These are phyloP conservation scores for Acanthosoma haemorrhoidale DNA, from an alignment of 2,888 invertebrate genomes.

Conservation along the genomic window DNA sequence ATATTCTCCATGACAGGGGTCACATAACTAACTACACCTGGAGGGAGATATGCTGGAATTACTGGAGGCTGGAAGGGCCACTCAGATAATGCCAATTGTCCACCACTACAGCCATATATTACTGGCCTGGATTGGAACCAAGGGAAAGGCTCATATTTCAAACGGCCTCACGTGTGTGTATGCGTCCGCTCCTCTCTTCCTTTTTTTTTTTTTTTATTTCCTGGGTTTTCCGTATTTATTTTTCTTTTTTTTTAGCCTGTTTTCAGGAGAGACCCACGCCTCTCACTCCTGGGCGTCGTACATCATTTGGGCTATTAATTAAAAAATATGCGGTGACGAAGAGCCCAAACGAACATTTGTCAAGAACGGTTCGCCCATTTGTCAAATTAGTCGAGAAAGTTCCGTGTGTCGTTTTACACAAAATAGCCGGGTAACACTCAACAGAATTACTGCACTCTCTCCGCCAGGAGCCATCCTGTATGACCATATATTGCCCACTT, in stretches of 20 bases:
- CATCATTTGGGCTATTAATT: constrained; percentile 28
- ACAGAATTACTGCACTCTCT: constrained; percentile 20
- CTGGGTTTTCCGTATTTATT: neutral
- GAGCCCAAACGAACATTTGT: constrained; percentile 3
- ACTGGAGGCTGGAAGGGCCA: neutral
- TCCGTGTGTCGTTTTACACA: neutral
- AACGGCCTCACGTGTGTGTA: constrained; percentile 15
- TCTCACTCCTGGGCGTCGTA: constrained; percentile 17
- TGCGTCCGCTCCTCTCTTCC: no score
- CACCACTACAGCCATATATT: constrained; percentile 1
- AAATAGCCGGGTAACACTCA: constrained; percentile 5
- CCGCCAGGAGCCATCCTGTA: neutral
- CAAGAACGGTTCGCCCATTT: constrained; percentile 24
- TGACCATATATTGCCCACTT: neutral
- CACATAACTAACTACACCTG: no score
- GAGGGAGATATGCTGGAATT: neutral
- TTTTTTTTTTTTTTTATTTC: neutral
- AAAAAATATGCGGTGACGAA: constrained; percentile 29
- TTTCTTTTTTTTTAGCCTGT: neutral
- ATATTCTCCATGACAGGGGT: no score
- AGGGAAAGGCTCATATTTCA: constrained; percentile 23
- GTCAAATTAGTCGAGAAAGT: constrained; percentile 19
- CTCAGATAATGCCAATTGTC: constrained; percentile 22
- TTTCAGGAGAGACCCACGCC: neutral
- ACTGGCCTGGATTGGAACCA: constrained; percentile 20